Evolutionary conservation across 92 coral and sea anemone genomes (phyloP).

Genomic region (Heliopora coerulea): DNA sequence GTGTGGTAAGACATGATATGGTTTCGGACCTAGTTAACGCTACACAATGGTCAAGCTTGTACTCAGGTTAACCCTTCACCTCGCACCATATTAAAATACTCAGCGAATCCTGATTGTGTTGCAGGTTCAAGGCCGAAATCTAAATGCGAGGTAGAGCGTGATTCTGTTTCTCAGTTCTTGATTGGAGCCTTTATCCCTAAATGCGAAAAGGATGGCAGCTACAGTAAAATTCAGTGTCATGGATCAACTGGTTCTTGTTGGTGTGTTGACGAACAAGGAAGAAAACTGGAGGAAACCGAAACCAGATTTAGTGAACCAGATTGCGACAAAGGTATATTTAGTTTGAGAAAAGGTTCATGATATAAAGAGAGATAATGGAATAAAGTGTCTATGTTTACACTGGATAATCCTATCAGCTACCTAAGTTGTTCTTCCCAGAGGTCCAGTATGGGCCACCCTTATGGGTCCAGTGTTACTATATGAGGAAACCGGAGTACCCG

Average conservation of each 20-base stretch:
- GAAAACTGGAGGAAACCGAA: slow-evolving; percentile 58
- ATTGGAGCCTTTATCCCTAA: slow-evolving; percentile 55
- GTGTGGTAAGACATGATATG: slow-evolving; percentile 50
- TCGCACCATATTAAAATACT: no score
- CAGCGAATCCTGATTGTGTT: neutral
- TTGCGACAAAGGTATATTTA: slow-evolving; percentile 10
- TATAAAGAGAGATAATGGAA: no score
- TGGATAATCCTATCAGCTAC: no score
- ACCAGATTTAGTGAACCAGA: neutral
- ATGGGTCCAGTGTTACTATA: no score
- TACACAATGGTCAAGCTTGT: no score
- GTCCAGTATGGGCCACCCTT: no score
- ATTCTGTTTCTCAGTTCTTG: slow-evolving; percentile 40
- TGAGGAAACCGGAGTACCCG: no score
- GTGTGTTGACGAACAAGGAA: slow-evolving; percentile 84
- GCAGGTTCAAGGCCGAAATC: neutral
- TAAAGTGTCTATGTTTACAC: no score
- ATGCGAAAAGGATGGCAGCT: slow-evolving; percentile 76
- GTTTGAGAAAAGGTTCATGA: no score
- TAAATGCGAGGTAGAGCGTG: slow-evolving; percentile 47
- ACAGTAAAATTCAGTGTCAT: slow-evolving; percentile 79
- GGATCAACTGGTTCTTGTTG: slow-evolving; percentile 76
- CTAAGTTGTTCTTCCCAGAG: no score
- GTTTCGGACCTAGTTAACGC: no score
- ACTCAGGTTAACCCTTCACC: no score